phyloP scores from a whole-genome alignment of 2,888 invertebrate species.

The Monochamus alternatus region DNA sequence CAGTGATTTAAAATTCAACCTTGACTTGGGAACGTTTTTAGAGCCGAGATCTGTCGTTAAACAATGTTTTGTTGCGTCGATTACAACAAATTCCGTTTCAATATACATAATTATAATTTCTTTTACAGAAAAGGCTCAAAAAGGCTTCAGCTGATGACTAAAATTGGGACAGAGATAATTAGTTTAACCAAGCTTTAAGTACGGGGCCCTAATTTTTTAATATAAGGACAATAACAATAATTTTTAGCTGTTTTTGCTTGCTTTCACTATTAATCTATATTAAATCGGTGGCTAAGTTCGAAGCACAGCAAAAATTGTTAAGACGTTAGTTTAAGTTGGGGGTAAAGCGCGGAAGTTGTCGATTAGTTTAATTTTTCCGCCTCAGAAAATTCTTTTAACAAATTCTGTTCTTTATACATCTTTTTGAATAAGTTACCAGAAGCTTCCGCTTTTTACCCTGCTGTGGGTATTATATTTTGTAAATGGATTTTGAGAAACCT shows the following conservation, averaged over 20 bases:
- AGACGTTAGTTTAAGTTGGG: slow-evolving; percentile 1
- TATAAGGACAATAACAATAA: slow-evolving; percentile 21
- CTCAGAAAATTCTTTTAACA: neutral
- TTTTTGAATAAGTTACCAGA: neutral
- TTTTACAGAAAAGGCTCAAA: slow-evolving; percentile 70
- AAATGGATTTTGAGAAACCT: neutral
- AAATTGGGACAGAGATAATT: slow-evolving; percentile 51
- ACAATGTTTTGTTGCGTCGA: slow-evolving; percentile 32
- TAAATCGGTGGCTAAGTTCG: neutral
- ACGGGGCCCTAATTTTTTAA: slow-evolving; percentile 47
- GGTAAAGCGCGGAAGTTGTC: slow-evolving; percentile 1
- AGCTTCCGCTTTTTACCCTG: neutral
- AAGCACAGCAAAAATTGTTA: slow-evolving; percentile 27
- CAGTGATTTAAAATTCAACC: neutral
- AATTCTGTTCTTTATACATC: neutral
- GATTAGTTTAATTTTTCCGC: neutral
- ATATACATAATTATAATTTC: slow-evolving; percentile 50
- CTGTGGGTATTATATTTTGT: neutral
- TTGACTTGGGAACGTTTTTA: neutral
- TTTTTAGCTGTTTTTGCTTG: slow-evolving; percentile 35
- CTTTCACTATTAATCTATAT: slow-evolving; percentile 9
- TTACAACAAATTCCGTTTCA: slow-evolving; percentile 10
- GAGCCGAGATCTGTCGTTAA: neutral
- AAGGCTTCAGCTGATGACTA: slow-evolving; percentile 67
- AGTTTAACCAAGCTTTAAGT: slow-evolving; percentile 49